Base-by-base conservation (phyloP, 2,888 invertebrate species). In the Microdon myrmicae region DNA sequence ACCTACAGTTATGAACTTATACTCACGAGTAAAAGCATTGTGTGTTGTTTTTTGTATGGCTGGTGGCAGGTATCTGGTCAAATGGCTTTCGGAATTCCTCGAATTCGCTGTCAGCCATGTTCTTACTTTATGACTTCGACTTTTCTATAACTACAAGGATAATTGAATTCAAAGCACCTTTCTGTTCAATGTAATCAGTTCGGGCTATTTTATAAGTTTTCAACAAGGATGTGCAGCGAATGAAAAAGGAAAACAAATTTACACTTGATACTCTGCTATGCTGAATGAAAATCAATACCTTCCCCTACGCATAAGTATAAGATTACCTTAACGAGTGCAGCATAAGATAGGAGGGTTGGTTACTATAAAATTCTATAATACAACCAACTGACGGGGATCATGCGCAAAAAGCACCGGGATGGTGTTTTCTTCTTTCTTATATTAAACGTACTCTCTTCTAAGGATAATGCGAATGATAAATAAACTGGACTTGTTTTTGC, bases 31-130 rank as follows among this genome's bases (percentile, higher is more conserved):
- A 94, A 82, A 90, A 92, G 54, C 90, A 89, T 71, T 90, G 86
- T 45, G 92, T 87, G 69, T 72, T 77, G 58, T 72, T 74, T 67
- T 77, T 77, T 39, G 88, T 88, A 78, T 87, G 90, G 69, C 87
- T 86, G 74, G 89, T 88, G 77, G 90, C 89, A 58, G 90, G 89
- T 78, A 90, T 82, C 81, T 87, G 86, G 74, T 92, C 91, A 81
- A 92, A 93, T 79, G 88, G 88, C 74, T 90, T 88, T 74, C 90
- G 89, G 83, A 94, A 93, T 85, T 94, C 92, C 82, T 94, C 94
- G 82, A 92, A 94, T 82, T 94, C 94, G 80, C 88, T 89, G 84
- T 94, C 94, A 75, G 93, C 94, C 94, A 94, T 94, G 69, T 51
- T 71, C 28, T 12, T 29, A 17, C 53, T 51, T 28, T 35, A 41